Base-by-base conservation (phyloP, 2,888 invertebrate species). In the Cheilosia urbana region DNA sequence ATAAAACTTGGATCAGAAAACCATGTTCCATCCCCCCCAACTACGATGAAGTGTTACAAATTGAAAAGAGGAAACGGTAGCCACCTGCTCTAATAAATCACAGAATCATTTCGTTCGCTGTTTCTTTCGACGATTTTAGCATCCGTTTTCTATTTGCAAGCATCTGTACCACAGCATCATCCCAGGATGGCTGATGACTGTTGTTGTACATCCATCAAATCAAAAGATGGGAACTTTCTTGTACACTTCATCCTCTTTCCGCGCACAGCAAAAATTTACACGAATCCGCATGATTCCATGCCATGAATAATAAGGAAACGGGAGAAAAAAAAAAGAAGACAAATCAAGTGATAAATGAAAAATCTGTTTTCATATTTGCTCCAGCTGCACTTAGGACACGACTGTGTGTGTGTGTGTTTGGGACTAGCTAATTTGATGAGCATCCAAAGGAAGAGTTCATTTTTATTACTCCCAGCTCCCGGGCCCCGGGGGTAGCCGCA, bases 31-130 rank as follows among this genome's bases (percentile, higher is more conserved):
- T 5, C 9, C 34, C 37, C 37, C 6, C n/a, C 45, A 6, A n/a
- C 45, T 17, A 17, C 49, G 21, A 17, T 3, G 24, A 42, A 53
- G 55, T 17, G 17, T 45, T 34, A 21, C 17, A 34, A 65, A 72
- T 57, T 45, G 53, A n/a, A 27, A 42, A 34, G 34, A 65, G 58
- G 42, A 78, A 78, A 71, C 66, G 71, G 60, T 63, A 47, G 51
- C 73, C 79, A 83, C 79, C 83, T 83, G 79, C 73, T 78, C 73
- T 68, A 68, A 83, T 83, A 79, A 79, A 83, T 83, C 73, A 79
- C 73, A 45, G 49, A 55, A 79, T 79, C 72, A 72, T 73, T 66
- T 69, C 49, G 11, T 62, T 72, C 40, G 66, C 65, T n/a, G 58
- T 49, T 58, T 17, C 51, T 24, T 45, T 63, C 51, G 57, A 9